phyloP scores from a whole-genome alignment of 2,797 vertebrate genomes.

The Notoglanidium macrostoma region DNA sequence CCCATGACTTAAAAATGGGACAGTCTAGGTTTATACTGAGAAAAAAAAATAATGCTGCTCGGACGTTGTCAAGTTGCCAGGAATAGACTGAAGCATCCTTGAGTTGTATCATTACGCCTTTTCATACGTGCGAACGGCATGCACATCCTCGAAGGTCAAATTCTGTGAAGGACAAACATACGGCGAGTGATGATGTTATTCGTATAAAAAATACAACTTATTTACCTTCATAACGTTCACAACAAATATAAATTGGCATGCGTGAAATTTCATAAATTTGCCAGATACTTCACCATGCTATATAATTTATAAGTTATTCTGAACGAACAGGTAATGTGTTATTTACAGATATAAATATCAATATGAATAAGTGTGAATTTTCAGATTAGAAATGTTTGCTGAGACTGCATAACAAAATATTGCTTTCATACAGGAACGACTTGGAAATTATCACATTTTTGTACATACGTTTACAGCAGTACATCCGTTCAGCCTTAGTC shows the following conservation, averaged over 20 bases:
- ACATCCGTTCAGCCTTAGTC: background rate
- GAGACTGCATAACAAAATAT: too few relatives aligned
- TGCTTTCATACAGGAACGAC: too few relatives aligned
- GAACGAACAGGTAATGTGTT: too few relatives aligned
- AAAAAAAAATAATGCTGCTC: slow-evolving; percentile 50
- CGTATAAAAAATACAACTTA: background rate
- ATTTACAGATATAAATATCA: too few relatives aligned
- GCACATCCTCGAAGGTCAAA: slow-evolving; percentile 85
- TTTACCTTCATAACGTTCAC: background rate
- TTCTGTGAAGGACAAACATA: slow-evolving; percentile 74
- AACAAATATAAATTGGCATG: background rate
- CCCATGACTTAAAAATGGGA: slow-evolving; percentile 55
- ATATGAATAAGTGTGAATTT: too few relatives aligned
- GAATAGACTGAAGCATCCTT: slow-evolving; percentile 55
- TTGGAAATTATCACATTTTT: background rate
- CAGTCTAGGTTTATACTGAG: slow-evolving; percentile 59
- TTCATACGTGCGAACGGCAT: slow-evolving; percentile 91
- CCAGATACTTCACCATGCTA: background rate
- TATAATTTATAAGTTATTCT: too few relatives aligned
- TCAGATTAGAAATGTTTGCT: too few relatives aligned
- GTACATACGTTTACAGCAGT: background rate
- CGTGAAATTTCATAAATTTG: too few relatives aligned
- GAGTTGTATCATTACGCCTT: slow-evolving; percentile 79
- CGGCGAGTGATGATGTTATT: background rate
- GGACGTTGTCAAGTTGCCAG: slow-evolving; percentile 64